Evolutionary conservation across 1,140 invertebrate species (phyloP).

Genomic region (Polyergus mexicanus): DNA sequence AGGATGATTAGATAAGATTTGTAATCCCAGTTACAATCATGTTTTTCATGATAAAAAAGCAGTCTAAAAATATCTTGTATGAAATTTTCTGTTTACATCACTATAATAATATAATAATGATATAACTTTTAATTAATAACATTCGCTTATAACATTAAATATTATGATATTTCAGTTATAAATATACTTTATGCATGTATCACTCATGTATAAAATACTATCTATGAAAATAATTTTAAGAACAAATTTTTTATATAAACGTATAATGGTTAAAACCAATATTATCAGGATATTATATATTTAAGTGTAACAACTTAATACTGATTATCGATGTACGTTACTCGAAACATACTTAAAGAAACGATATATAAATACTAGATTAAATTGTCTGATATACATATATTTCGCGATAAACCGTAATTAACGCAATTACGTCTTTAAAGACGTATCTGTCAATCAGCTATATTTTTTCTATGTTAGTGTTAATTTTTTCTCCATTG

Average conservation of each 20-base stretch:
- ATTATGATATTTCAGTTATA: too few relatives aligned
- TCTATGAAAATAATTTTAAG: not conserved
- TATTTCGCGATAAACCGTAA: not conserved
- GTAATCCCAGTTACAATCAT: not conserved
- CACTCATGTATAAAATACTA: not conserved
- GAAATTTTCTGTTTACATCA: not conserved
- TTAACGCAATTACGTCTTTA: not conserved
- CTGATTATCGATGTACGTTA: not conserved
- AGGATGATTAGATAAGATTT: not conserved
- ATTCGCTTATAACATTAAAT: not conserved
- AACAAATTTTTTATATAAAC: not conserved
- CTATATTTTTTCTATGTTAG: not conserved
- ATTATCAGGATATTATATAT: not conserved
- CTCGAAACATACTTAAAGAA: not conserved
- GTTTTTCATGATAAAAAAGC: not conserved
- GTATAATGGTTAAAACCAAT: not conserved
- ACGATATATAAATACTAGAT: not conserved
- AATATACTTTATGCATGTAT: not conserved
- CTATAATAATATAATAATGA: not conserved
- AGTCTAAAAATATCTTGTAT: not conserved
- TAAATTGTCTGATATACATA: not conserved
- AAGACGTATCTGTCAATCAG: not conserved
- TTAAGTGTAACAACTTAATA: not conserved
- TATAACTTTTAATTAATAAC: not conserved
- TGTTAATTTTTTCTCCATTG: not conserved